A percentile compares a stretch with the other conserved stretches of the same genome.
Conservation (phyloP, 2,113 vertebrate species). For the Toxotes jaculatrix region DNA sequence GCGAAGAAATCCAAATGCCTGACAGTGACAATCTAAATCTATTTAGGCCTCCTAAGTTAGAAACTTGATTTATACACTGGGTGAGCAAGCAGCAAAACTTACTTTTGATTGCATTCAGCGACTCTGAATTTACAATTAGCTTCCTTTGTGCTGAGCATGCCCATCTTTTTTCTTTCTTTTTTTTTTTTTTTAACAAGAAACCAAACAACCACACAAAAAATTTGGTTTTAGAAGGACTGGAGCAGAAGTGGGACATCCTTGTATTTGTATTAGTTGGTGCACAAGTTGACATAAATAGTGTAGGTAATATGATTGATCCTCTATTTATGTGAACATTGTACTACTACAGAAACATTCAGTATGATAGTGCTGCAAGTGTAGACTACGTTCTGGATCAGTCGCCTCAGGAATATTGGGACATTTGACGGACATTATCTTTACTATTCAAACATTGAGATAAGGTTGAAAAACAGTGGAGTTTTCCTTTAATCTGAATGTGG, state of each 20-base stretch:
- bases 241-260: background rate
- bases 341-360: background rate
- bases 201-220: background rate
- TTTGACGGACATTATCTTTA: background rate
- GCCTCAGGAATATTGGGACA: background rate
- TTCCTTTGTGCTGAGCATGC: background rate
- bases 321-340: background rate
- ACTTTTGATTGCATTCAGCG: slow-evolving; percentile 16
- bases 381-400: background rate
- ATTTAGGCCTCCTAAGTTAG: background rate
- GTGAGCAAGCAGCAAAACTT: slow-evolving; percentile 7
- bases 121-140: slow-evolving; percentile 3
- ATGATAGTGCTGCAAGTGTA: background rate
- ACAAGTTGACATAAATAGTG: background rate
- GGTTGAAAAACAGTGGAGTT: background rate
- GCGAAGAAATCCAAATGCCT: slow-evolving; percentile 24
- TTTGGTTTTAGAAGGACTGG: too few relatives aligned
- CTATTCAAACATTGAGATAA: background rate
- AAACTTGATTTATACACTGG: slow-evolving; percentile 13
- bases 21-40: slow-evolving; percentile 25
- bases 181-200: background rate
- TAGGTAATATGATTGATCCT: background rate
- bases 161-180: background rate
- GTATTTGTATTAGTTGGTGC: background rate
- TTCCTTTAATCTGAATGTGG: slow-evolving; percentile 9